These are phyloP conservation scores for Takifugu bimaculatus DNA, from an alignment of 2,113 vertebrate genomes.

Conservation along the genomic window DNA sequence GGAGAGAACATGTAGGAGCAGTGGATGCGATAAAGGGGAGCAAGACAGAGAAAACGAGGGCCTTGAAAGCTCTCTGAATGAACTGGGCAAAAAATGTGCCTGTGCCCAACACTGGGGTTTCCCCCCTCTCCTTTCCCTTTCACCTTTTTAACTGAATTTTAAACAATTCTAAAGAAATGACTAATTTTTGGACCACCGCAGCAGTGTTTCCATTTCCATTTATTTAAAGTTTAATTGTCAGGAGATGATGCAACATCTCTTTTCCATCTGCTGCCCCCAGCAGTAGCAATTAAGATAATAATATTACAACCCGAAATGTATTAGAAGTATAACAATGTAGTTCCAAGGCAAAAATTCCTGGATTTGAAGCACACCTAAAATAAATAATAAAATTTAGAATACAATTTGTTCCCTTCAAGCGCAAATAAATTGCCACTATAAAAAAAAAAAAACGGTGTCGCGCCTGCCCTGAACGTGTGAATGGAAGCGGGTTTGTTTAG, in stretches of 20 bases:
- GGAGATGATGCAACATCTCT: too few relatives aligned
- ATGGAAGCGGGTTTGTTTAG: conserved; percentile 84
- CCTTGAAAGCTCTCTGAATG: conserved; percentile 82
- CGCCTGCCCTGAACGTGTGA: conserved; percentile 61
- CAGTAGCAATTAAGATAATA: too few relatives aligned
- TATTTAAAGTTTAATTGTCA: too few relatives aligned
- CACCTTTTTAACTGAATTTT: conserved; percentile 64
- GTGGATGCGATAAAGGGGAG: conserved; percentile 77
- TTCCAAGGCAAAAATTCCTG: too few relatives aligned
- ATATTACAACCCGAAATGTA: too few relatives aligned
- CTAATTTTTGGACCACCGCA: too few relatives aligned
- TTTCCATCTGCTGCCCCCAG: too few relatives aligned
- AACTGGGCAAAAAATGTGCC: conserved; percentile 71
- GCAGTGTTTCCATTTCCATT: too few relatives aligned
- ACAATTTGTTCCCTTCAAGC: too few relatives aligned
- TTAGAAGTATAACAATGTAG: too few relatives aligned
- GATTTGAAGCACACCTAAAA: too few relatives aligned
- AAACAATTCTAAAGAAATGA: conserved; percentile 71
- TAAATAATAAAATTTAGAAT: too few relatives aligned
- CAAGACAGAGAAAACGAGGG: conserved; percentile 50
- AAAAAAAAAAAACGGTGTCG: conserved; percentile 11
- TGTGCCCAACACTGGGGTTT: conserved; percentile 40
- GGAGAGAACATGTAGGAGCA: conserved; percentile 86
- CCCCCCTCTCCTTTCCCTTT: conserved; percentile 17
- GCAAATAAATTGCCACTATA: conserved; percentile 48